A percentile compares a stretch with the other conserved stretches of the same genome.
These are phyloP conservation scores for Neoascia interrupta DNA, from an alignment of 2,888 invertebrate genomes.

Conservation along the genomic window DNA sequence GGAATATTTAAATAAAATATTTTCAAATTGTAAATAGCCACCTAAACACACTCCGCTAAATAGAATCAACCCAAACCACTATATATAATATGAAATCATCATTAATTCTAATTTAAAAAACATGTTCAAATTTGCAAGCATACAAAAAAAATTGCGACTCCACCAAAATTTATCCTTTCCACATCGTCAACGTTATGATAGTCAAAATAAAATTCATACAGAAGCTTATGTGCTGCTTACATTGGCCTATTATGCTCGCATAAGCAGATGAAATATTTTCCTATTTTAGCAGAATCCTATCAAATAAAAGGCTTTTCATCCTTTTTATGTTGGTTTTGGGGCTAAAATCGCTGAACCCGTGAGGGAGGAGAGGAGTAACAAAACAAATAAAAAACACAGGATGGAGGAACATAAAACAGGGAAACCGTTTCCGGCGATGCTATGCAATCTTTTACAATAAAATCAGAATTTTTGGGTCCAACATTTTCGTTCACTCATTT, in stretches of 20 bases:
- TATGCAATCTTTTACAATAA: slow-evolving; percentile 46
- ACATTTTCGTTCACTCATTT: not conserved
- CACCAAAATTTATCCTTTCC: slow-evolving; percentile 5
- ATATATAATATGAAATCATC: no score
- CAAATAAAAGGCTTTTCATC: slow-evolving; percentile 47
- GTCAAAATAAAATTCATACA: slow-evolving; percentile 7
- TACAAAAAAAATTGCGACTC: no score
- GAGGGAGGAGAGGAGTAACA: no score
- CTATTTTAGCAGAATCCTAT: slow-evolving; percentile 42
- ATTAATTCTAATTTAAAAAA: no score
- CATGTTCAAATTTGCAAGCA: no score
- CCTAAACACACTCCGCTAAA: no score
- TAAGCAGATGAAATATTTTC: slow-evolving; percentile 47
- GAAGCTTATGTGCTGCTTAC: no score
- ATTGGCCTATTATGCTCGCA: slow-evolving; percentile 42
- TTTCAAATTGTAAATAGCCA: no score
- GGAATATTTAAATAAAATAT: no score
- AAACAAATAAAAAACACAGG: no score
- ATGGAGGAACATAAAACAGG: no score
- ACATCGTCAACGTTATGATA: not conserved
- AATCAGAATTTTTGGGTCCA: slow-evolving; percentile 20
- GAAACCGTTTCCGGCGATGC: slow-evolving; percentile 11
- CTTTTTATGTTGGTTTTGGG: slow-evolving; percentile 5
- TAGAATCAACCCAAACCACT: no score
- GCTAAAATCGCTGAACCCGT: slow-evolving; percentile 9